Percentiles rank a stretch among this genome's conserved stretches.
phyloP scores from a whole-genome alignment of 2,113 vertebrate species.

The Leptosomus discolor region DNA sequence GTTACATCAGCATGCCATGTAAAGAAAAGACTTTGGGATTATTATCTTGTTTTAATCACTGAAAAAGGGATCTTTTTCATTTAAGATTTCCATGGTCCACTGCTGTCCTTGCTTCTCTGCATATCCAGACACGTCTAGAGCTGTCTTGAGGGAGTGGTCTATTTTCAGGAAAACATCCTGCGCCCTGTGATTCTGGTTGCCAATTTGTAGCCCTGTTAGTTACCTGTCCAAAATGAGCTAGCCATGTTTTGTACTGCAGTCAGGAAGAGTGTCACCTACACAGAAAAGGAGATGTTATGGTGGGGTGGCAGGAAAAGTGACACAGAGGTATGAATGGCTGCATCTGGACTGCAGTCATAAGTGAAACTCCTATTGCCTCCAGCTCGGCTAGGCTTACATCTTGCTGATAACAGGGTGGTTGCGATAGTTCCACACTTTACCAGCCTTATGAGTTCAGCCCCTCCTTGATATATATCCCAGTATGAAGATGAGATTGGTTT shows the following conservation, averaged over 20 bases:
- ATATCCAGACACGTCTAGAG: background rate
- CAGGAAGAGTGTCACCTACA: background rate
- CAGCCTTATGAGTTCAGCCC: background rate
- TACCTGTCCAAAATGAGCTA: background rate
- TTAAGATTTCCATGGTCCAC: background rate
- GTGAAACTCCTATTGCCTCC: background rate
- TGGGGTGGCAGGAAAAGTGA: background rate
- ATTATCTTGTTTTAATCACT: background rate
- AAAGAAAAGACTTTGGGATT: background rate
- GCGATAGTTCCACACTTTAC: background rate
- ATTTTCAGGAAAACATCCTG: background rate
- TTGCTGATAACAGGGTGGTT: background rate
- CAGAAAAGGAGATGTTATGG: background rate
- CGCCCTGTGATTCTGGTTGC: background rate
- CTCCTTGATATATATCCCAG: background rate
- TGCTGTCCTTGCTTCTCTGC: background rate
- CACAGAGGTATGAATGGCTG: background rate
- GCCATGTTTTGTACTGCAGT: background rate
- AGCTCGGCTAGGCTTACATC: background rate
- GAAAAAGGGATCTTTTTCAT: background rate
- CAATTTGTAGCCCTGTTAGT: accelerated
- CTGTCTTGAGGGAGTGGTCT: background rate
- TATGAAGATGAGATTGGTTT: background rate
- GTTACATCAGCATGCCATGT: background rate
- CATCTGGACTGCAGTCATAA: background rate